These are phyloP conservation scores for Danionella dracula DNA, from an alignment of 2,797 vertebrate species.

Conservation along the genomic window DNA sequence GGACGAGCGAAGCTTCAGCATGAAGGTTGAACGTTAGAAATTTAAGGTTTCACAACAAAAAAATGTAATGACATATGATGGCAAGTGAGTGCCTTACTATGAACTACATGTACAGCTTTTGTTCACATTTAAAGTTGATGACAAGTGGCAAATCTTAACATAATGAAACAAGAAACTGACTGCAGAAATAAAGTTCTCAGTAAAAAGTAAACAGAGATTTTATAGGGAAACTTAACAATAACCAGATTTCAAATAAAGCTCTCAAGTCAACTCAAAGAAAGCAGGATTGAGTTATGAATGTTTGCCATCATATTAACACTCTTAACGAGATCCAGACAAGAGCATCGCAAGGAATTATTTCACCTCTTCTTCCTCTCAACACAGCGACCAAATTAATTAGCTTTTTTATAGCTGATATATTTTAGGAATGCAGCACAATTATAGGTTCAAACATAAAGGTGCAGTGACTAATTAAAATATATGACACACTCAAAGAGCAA, in stretches of 20 bases:
- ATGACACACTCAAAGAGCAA: neutral
- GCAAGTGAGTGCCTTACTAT: too few species aligned
- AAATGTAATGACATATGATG: too few species aligned
- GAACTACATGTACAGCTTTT: too few species aligned
- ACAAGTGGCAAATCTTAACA: neutral
- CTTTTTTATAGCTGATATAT: neutral
- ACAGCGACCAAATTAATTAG: neutral
- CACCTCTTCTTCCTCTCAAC: neutral
- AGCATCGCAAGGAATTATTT: neutral
- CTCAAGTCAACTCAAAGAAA: neutral
- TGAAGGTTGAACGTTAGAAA: too few species aligned
- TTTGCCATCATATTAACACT: constrained; percentile 17
- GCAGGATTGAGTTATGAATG: constrained; percentile 16
- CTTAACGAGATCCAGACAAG: neutral
- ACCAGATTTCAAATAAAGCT: constrained; percentile 1
- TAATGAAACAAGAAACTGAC: neutral
- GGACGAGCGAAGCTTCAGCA: too few species aligned
- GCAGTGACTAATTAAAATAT: neutral
- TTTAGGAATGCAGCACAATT: neutral
- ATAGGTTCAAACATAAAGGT: neutral
- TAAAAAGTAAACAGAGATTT: neutral
- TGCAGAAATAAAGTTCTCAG: neutral
- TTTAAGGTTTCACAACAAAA: too few species aligned
- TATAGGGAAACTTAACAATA: neutral
- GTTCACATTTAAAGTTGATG: too few species aligned